A percentile compares a stretch with the other conserved stretches of the same genome.
Conservation (phyloP, 2,888 invertebrate species). For the Polydrusus tereticollis region DNA sequence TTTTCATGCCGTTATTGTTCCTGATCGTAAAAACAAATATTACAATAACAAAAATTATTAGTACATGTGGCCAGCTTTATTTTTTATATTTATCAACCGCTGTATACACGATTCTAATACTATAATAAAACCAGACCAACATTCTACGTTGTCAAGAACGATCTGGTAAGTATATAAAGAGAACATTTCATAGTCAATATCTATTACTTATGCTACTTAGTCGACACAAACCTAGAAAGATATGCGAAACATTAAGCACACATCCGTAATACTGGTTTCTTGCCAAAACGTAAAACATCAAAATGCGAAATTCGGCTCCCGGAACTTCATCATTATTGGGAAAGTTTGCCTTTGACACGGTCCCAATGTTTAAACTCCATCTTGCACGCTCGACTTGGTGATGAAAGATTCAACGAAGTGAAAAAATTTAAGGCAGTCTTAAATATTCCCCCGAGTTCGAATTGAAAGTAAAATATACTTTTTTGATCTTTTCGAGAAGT, state of each 20-base stretch:
- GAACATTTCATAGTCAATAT: not conserved
- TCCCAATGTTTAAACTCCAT: conserved; percentile 41
- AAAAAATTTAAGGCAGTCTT: conserved; percentile 33
- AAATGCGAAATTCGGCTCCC: conserved; percentile 26
- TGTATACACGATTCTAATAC: too few species aligned
- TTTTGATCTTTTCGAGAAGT: not conserved
- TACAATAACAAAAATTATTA: too few species aligned
- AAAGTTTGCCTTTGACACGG: conserved; percentile 45
- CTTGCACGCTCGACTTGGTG: conserved; percentile 28
- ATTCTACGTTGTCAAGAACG: too few species aligned
- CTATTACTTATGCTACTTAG: not conserved
- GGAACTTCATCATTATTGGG: conserved; percentile 39
- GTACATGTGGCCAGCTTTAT: too few species aligned
- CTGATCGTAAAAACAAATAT: too few species aligned
- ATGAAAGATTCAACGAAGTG: conserved; percentile 31
- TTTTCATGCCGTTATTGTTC: too few species aligned
- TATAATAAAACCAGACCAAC: too few species aligned
- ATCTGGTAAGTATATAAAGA: not conserved
- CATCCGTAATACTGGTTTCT: conserved; percentile 28
- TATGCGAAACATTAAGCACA: not conserved
- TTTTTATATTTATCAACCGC: too few species aligned
- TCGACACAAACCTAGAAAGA: not conserved
- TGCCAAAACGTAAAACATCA: conserved; percentile 29
- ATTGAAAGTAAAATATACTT: conserved; percentile 1
- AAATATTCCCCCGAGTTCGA: conserved; percentile 20